These are phyloP conservation scores for Acanthococcus lagerstroemiae DNA, from an alignment of 2,888 invertebrate genomes.

Conservation along the genomic window DNA sequence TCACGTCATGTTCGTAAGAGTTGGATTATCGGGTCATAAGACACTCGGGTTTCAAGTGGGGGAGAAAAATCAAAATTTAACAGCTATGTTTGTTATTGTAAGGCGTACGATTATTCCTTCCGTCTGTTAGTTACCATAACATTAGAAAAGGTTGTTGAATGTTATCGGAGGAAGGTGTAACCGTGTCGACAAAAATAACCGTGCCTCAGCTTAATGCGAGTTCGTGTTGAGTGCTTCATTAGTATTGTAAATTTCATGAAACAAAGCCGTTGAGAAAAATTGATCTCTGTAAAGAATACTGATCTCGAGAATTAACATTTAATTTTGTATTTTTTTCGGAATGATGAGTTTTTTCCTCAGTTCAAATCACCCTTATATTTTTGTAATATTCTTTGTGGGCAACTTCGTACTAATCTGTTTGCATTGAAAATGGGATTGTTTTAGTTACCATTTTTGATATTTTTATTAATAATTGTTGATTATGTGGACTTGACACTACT, in stretches of 20 bases:
- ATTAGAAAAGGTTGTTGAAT: not conserved
- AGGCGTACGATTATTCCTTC: not conserved
- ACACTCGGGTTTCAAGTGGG: not conserved
- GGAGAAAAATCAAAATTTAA: not conserved
- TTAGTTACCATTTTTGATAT: not conserved
- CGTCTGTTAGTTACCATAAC: constrained; percentile 1
- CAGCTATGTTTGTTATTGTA: not conserved
- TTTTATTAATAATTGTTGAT: not conserved
- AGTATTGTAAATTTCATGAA: not conserved
- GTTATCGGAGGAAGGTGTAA: not conserved
- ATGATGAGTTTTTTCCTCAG: too few species aligned
- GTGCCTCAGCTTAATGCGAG: not conserved
- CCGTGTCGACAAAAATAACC: not conserved
- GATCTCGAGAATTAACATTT: too few species aligned
- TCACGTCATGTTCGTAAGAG: too few species aligned
- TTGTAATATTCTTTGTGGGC: too few species aligned
- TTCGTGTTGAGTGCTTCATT: too few species aligned
- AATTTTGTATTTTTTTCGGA: not conserved
- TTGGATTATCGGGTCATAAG: too few species aligned
- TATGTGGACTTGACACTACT: not conserved
- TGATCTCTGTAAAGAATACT: too few species aligned
- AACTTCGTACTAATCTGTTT: too few species aligned
- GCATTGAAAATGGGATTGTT: not conserved
- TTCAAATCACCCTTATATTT: too few species aligned
- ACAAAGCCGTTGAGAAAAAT: too few species aligned